Evolutionary conservation across 2,888 invertebrate species (phyloP), one percentile per base, ranked within the genome.

Genomic region (Candidula unifasciata): DNA sequence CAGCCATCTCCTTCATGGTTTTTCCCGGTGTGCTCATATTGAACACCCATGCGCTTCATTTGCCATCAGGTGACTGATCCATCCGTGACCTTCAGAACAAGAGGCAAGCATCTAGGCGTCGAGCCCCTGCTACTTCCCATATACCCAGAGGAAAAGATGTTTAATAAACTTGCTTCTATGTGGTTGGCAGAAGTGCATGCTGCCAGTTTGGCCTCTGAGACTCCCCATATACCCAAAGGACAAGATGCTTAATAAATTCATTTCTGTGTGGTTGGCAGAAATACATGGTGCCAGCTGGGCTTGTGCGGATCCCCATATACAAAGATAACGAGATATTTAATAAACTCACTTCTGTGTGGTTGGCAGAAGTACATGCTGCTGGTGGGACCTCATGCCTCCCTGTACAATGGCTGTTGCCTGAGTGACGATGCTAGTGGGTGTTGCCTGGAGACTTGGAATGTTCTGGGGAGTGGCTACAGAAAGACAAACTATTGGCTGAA

Each of bases 401-500:
- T 73, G 76, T 24, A 79, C 54, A 8, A 82, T 66, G 52, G 82
- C 78, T 52, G 82, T 71, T 2, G 24, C 71, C 6, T 83, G 69
- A 18, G 83, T 78, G 60, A 83, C 71, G 24, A 83, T 78, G 83
- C 68, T 52, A 86, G 83, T 78, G 78, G 60, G 64, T 82, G 81
- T 68, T 24, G 84, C 66, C 74, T 80, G 84, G 69, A 73, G 80
- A 30, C 64, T 71, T 52, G 80, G 74, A 77, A 80, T 79, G 80
- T 80, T 60, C 33, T 86, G 54, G 24, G 84, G 64, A 16, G 84
- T 83, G 16, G 85, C 84, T 78, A 86, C 82, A 10, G 87, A 86
- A 68, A 90, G 84, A 13, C 91, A 90, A 54, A 90, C 89, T 5
- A 89, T 87, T 30, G 90, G 89, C 81, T 90, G 91, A 60, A 88